Conservation (phyloP, 1,140 invertebrate species). For the Venustaconcha ellipsiformis region DNA sequence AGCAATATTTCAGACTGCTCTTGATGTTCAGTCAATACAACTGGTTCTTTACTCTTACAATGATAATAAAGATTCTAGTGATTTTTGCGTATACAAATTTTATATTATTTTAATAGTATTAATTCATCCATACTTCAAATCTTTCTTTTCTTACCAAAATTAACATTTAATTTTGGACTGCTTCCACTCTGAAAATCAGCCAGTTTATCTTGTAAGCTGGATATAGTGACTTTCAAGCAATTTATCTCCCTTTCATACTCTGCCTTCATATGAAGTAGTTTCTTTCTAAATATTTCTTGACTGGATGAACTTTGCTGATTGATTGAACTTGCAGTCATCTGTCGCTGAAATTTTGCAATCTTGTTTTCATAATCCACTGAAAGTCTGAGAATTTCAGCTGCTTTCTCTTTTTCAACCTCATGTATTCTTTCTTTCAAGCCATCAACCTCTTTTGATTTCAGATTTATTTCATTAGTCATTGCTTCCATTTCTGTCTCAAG, state of each 20-base stretch:
- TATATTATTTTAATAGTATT: too few relatives aligned
- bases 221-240: constrained; percentile 8
- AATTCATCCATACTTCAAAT: too few relatives aligned
- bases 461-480: constrained; percentile 9
- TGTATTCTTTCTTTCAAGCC: constrained; percentile 4
- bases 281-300: constrained; percentile 22
- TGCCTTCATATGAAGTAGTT: constrained; percentile 17
- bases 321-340: constrained; percentile 6
- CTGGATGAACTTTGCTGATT: constrained; percentile 11
- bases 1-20: too few relatives aligned
- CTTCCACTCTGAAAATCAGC: background rate
- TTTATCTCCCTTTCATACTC: constrained; percentile 16
- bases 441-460: background rate
- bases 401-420: constrained; percentile 7
- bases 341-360: constrained; percentile 5
- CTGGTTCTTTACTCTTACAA: too few relatives aligned
- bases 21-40: too few relatives aligned
- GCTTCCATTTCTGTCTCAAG: constrained; percentile 8
- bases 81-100: too few relatives aligned
- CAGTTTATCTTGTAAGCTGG: constrained; percentile 14
- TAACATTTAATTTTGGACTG: too few relatives aligned
- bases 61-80: too few relatives aligned
- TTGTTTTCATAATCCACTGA: constrained; percentile 22
- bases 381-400: background rate
- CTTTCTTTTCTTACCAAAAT: too few relatives aligned